Conservation (phyloP, 2,888 invertebrate species). For the Choristoneura rosaceana region DNA sequence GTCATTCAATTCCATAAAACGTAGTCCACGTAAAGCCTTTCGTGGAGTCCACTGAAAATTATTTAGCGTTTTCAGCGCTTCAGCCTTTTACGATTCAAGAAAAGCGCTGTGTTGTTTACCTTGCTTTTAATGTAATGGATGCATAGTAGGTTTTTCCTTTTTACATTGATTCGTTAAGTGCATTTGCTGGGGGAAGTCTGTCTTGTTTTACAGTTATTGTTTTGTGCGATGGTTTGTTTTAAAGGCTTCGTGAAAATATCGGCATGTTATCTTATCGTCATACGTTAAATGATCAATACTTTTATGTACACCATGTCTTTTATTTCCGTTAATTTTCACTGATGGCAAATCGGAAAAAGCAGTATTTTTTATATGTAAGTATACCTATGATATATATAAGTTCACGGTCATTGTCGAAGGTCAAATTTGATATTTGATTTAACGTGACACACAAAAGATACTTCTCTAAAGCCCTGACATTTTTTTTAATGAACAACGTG, state of each 20-base stretch:
- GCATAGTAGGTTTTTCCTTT: conserved; percentile 7
- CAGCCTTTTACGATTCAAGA: conserved; percentile 7
- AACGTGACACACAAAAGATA: no score
- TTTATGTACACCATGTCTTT: no score
- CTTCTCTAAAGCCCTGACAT: no score
- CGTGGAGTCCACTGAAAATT: conserved; percentile 1
- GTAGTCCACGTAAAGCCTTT: not conserved
- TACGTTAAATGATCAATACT: no score
- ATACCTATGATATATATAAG: no score
- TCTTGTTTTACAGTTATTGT: conserved; percentile 3
- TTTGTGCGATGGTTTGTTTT: not conserved
- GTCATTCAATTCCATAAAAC: not conserved
- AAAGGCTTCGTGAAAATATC: not conserved
- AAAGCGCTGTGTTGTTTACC: conserved; percentile 29
- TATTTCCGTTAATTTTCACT: no score
- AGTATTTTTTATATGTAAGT: no score
- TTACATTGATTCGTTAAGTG: conserved; percentile 30
- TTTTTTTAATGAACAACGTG: no score
- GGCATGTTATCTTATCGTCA: no score
- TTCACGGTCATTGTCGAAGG: no score
- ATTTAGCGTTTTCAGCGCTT: conserved; percentile 21
- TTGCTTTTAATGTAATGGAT: conserved; percentile 30
- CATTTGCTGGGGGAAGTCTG: conserved; percentile 26
- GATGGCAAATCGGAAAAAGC: no score
- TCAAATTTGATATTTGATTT: no score